Conservation (phyloP, 1,140 invertebrate genomes). For the Periplaneta americana region DNA sequence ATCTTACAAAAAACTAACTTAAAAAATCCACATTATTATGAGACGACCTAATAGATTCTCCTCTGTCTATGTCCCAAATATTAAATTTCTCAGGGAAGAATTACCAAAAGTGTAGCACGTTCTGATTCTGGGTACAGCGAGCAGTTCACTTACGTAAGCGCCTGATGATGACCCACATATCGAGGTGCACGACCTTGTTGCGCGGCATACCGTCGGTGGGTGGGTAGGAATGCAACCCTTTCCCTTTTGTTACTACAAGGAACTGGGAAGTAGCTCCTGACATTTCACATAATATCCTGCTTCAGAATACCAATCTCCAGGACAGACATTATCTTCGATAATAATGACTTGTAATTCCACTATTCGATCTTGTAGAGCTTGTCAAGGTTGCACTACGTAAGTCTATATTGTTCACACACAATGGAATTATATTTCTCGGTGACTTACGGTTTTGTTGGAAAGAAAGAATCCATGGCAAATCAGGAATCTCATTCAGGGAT, state of each 20-base stretch:
- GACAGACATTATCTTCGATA: neutral
- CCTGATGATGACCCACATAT: neutral
- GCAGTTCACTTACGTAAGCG: neutral
- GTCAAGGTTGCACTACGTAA: neutral
- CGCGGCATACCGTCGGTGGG: neutral
- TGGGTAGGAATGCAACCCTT: neutral
- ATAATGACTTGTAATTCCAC: neutral
- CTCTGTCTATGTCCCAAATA: too few relatives aligned
- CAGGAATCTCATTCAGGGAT: too few relatives aligned
- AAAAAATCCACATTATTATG: too few relatives aligned
- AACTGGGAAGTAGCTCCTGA: neutral
- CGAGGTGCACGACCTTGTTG: neutral
- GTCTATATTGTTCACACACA: neutral
- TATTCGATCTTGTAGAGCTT: neutral
- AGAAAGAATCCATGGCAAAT: too few relatives aligned
- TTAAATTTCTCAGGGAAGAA: too few relatives aligned
- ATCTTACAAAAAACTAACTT: too few relatives aligned
- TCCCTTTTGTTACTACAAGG: neutral
- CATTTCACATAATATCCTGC: neutral
- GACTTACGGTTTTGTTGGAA: too few relatives aligned
- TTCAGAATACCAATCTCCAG: neutral
- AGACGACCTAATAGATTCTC: too few relatives aligned
- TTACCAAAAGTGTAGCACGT: too few relatives aligned
- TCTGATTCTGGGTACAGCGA: neutral
- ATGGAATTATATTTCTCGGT: neutral